Evolutionary conservation across 2,888 invertebrate species (phyloP), one percentile per base, ranked within the genome.

Genomic region (Monopis laevigella): DNA sequence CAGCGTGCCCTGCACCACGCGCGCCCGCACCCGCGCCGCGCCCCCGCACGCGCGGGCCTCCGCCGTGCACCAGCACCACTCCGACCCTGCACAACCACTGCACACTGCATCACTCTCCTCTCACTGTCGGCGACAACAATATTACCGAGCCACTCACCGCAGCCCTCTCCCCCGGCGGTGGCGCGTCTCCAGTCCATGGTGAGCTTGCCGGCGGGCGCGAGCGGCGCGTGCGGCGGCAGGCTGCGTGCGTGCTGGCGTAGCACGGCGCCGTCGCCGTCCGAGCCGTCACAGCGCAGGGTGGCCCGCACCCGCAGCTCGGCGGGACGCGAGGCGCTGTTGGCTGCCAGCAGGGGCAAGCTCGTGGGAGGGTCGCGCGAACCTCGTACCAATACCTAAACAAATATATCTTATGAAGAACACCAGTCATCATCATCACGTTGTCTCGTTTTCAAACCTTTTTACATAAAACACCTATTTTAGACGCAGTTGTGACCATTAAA

Each of bases 21-120:
- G 65, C 62, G 72, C 55, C 56, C 60, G 66, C 63, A 74, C 68
- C 61, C 68, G 48, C 44, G 55, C 56, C 41, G 65, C 65, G 52
- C 60, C 11, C 36, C 13, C 12, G 21, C 7, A 6, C 24, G 21
- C 17, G 17, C 7, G 16, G 26, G 12, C 26, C 6, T 21, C 19
- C 12, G 13, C 82, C 74, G 49, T 86, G 86, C n/a, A 88, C 85
- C 44, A 85, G 85, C 52, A 90, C 36, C 12, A 24, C 6, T 6
- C 10, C 24, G 24, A 24, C 24, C 24, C 6, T 24, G 24, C 24
- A 24, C 6, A 10, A 24, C 24, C 24, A 10, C 24, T 10, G 24
- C 24, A 6, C 11, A 6, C 7, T 30, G 11, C 13, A 6, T 18
- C 14, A 16, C 42, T 40, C 38, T 42, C 42, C 12, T 14, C 51